phyloP scores from a whole-genome alignment of 1,140 invertebrate species.

The Tribolium madens region DNA sequence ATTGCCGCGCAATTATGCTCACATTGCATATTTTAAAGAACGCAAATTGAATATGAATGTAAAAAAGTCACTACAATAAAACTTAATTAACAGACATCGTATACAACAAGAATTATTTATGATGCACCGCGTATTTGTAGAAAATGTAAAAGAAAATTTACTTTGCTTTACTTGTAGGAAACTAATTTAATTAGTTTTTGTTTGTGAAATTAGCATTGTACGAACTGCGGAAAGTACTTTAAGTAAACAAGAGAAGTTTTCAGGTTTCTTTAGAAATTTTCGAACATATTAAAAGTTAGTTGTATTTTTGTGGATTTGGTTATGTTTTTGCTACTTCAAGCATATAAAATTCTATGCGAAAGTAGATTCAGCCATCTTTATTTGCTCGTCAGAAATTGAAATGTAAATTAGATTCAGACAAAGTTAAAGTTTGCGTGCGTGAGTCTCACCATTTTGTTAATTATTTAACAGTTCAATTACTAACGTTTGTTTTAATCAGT shows the following conservation, averaged over 20 bases:
- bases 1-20: neutral
- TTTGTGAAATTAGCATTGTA: conserved; percentile 18
- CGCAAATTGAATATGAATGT: neutral
- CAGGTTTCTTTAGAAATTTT: neutral
- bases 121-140: neutral
- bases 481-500: neutral
- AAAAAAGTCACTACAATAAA: neutral
- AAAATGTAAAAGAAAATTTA: conserved; percentile 13
- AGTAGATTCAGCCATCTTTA: neutral
- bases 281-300: neutral
- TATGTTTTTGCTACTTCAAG: neutral
- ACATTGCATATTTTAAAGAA: neutral
- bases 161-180: neutral
- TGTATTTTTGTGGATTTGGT: neutral
- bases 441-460: neutral
- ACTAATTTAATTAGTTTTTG: conserved; percentile 31
- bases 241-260: conserved; percentile 1
- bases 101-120: neutral
- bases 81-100: neutral
- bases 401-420: neutral
- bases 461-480: neutral
- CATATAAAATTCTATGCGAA: no score
- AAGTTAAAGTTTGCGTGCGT: neutral
- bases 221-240: neutral
- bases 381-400: neutral